Evolutionary conservation across 2,113 vertebrate species (phyloP).

Genomic region (Pyxicephalus adspersus): DNA sequence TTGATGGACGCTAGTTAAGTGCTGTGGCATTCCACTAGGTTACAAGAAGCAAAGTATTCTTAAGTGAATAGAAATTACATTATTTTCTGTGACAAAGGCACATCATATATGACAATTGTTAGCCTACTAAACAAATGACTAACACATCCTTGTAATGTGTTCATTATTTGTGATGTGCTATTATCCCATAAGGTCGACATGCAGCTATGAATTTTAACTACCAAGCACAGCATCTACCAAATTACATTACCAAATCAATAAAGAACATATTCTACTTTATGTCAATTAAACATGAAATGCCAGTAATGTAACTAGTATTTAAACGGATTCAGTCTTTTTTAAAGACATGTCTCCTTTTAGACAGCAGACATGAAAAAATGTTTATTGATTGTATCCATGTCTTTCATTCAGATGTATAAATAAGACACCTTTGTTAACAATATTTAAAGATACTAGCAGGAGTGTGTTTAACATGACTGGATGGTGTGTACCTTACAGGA

Average conservation of each 20-base stretch:
- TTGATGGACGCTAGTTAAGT: not conserved
- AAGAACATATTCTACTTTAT: not conserved
- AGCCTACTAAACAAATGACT: not conserved
- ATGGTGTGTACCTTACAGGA: slow-evolving; percentile 32
- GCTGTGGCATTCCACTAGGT: not conserved
- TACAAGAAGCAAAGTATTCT: not conserved
- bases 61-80: too few species aligned
- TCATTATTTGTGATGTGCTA: not conserved
- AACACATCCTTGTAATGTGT: not conserved
- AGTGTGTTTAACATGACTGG: not conserved
- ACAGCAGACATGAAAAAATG: not conserved
- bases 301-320: not conserved
- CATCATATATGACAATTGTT: not conserved
- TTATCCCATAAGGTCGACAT: not conserved
- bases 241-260: slow-evolving; percentile 35
- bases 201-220: not conserved
- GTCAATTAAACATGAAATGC: slow-evolving; percentile 23
- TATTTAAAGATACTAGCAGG: not conserved
- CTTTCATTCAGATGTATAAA: not conserved
- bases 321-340: not conserved
- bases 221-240: not conserved
- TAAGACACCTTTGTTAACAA: not conserved
- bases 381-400: not conserved
- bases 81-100: not conserved
- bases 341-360: too few species aligned